Percentiles rank a stretch among this genome's conserved stretches.
Evolutionary conservation across 92 coral and sea anemone genomes (phyloP).

Genomic region (Galaxea fascicularis): DNA sequence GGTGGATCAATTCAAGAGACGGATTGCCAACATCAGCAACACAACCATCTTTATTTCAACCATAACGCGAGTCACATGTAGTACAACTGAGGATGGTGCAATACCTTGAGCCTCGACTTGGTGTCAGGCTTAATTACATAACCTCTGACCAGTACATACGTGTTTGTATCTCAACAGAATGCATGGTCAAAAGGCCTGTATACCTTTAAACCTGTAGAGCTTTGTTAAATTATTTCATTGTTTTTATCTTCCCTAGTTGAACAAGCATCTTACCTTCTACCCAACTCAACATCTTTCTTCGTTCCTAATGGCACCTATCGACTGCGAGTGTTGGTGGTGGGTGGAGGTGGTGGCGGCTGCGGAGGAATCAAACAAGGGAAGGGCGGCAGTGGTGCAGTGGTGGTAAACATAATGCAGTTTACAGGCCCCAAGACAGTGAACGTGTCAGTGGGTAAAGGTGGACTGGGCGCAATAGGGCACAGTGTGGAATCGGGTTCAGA

Average conservation of each 20-base stretch:
- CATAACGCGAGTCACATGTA: no score
- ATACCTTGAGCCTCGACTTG: no score
- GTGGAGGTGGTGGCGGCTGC: constrained; percentile 69
- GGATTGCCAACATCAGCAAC: no score
- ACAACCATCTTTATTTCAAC: no score
- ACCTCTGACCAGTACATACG: no score
- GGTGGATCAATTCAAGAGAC: no score
- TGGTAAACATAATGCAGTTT: constrained; percentile 29
- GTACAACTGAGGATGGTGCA: no score
- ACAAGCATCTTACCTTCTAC: neutral
- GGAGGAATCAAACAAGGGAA: constrained; percentile 20
- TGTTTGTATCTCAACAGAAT: no score
- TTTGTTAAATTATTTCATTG: no score
- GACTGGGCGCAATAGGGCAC: constrained; percentile 34
- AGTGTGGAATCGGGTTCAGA: constrained; percentile 13
- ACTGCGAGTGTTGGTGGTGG: constrained; percentile 58
- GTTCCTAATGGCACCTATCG: constrained; percentile 43
- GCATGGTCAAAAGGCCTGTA: no score
- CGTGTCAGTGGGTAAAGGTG: constrained; percentile 65
- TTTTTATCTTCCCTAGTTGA: neutral
- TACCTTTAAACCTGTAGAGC: no score
- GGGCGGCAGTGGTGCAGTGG: constrained; percentile 30
- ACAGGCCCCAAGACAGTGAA: constrained; percentile 19
- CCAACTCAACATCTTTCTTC: constrained; percentile 14
- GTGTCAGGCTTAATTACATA: no score